phyloP scores from a whole-genome alignment of 2,888 invertebrate species.

The Aromia moschata region DNA sequence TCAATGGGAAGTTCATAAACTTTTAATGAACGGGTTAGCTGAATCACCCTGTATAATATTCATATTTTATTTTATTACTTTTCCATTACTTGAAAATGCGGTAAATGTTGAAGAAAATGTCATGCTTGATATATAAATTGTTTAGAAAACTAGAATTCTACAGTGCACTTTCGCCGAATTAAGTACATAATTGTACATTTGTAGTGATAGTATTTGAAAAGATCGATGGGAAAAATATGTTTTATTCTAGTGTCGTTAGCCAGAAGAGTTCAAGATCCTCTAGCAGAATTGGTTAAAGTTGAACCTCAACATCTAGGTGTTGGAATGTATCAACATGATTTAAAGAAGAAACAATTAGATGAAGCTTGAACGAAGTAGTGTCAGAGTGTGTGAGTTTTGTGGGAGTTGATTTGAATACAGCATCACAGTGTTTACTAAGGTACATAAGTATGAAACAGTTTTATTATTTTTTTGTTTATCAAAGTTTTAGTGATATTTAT shows the following conservation, averaged over 20 bases:
- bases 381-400: slow-evolving; percentile 93
- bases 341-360: slow-evolving; percentile 79
- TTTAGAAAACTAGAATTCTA: too few relatives aligned
- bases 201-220: too few relatives aligned
- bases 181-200: too few relatives aligned
- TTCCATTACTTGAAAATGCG: too few relatives aligned
- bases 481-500: background rate
- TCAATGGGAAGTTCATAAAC: too few relatives aligned
- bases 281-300: slow-evolving; percentile 91
- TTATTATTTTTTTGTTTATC: background rate
- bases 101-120: too few relatives aligned
- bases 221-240: too few relatives aligned
- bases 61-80: too few relatives aligned
- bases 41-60: too few relatives aligned
- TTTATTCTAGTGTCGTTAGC: slow-evolving; percentile 83
- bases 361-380: slow-evolving; percentile 82
- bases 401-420: slow-evolving; percentile 91
- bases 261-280: slow-evolving; percentile 87
- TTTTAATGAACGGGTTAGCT: too few relatives aligned
- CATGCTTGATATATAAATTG: too few relatives aligned
- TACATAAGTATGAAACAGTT: slow-evolving; percentile 49
- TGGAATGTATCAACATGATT: slow-evolving; percentile 95
- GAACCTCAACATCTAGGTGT: slow-evolving; percentile 93
- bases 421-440: slow-evolving; percentile 83
- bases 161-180: too few relatives aligned